Base-by-base conservation (phyloP, 2,113 vertebrate species). In the Rhagologus leucostigma region DNA sequence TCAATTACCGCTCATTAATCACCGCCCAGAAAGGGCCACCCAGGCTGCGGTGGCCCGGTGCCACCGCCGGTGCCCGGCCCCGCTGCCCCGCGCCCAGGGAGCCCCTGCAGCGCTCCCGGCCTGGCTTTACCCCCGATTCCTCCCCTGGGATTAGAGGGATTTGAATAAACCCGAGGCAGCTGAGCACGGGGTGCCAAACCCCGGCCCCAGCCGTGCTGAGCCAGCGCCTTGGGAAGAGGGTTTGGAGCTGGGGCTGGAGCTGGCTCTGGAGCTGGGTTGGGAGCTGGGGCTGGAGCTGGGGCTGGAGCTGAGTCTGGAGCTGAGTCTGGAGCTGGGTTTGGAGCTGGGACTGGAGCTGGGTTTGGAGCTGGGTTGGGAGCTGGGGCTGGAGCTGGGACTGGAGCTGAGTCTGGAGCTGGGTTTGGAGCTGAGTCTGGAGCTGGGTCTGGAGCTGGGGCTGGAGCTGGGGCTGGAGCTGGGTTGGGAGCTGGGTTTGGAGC, bases 51-150 rank as follows among this genome's bases (percentile, higher is more conserved):
- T 13, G 84, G 76, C 89, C 35, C 16, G 24, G 60, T 82, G 89
- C 89, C 91, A 85, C 89, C 23, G 3, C 3, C 7, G 64, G 70
- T 57, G 60, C 92, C 86, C 11, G 3, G 74, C 84, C 87, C 69
- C 19, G 7, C 55, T 59, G 80, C 55, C 68, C 79, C 6, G 17
- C 1, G 17, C 84, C 21, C 6, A 9, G 71, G 57, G 18, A 84
- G 82, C 73, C 10, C 60, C 94, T 20, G 69, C 78, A 32, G 91
- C 2, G 2, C 87, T 82, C 24, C 77, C 77, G 3, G 85, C 74
- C n/a, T 0, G 1, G 4, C 1, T 5, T 12, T 1, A 7, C 3
- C 78, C 44, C 46, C 6, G 1, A 2, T 1, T 20, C 68, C 10
- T 53, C 30, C 64, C 67, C 2, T 17, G 26, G 76, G 47, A 32